Evolutionary conservation across 1,140 invertebrate species (phyloP).

Genomic region (Trichogramma pretiosum): DNA sequence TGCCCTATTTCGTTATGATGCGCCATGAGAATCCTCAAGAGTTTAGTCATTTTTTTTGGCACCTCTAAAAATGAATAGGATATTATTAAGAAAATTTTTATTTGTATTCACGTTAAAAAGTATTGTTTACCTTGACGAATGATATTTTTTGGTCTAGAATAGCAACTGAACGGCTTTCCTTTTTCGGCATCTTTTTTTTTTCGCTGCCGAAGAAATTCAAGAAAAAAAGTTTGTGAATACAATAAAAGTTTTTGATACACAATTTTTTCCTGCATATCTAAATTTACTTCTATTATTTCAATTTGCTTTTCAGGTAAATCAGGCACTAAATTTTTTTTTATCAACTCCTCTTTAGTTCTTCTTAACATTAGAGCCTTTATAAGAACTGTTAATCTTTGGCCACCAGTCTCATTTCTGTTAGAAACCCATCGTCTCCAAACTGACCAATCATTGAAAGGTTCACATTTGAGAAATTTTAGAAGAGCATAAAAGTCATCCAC

Average conservation of each 20-base stretch:
- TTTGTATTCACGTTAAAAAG: no score
- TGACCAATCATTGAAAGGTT: slow-evolving; percentile 73
- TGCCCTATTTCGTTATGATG: slow-evolving; percentile 47
- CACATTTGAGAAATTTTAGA: slow-evolving; percentile 72
- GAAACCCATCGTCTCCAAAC: slow-evolving; percentile 60
- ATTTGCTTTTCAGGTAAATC: slow-evolving; percentile 53
- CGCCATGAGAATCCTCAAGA: neutral
- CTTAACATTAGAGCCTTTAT: slow-evolving; percentile 69
- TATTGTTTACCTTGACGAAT: no score
- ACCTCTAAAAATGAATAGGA: neutral
- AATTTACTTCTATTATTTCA: slow-evolving; percentile 45
- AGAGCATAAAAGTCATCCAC: slow-evolving; percentile 80
- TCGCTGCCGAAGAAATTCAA: slow-evolving; percentile 63
- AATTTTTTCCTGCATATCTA: slow-evolving; percentile 59
- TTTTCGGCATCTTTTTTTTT: slow-evolving; percentile 60
- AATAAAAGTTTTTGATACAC: slow-evolving; percentile 63
- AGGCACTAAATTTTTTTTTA: slow-evolving; percentile 46
- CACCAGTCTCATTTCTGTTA: slow-evolving; percentile 61
- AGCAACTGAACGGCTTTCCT: slow-evolving; percentile 56
- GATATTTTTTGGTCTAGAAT: slow-evolving; percentile 54
- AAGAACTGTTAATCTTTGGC: slow-evolving; percentile 63
- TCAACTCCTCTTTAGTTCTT: slow-evolving; percentile 66
- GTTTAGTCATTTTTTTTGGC: neutral
- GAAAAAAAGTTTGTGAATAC: slow-evolving; percentile 59
- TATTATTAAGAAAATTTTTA: no score